A percentile compares a stretch with the other conserved stretches of the same genome.
Conservation (phyloP, 2,888 invertebrate genomes). For the Acanthoscelides obtectus region DNA sequence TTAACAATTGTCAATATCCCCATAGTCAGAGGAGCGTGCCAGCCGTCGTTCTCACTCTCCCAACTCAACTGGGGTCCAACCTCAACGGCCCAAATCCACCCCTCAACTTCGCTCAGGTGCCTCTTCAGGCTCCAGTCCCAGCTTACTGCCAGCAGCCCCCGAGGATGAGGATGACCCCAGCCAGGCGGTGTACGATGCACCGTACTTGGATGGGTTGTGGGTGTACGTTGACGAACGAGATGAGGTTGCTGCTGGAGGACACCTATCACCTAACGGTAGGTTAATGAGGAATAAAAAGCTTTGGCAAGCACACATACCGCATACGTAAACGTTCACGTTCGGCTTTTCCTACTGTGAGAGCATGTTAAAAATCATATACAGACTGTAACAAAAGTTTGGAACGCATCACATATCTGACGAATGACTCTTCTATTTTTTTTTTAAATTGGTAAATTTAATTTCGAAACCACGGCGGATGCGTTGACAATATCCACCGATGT, state of each 20-base stretch:
- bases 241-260: constrained; percentile 46
- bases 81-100: constrained; percentile 45
- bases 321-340: no score
- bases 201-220: constrained; percentile 69
- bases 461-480: no score
- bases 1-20: constrained; percentile 2
- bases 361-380: no score
- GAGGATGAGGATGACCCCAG: constrained; percentile 68
- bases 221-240: constrained; percentile 72
- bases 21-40: constrained; percentile 68
- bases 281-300: no score
- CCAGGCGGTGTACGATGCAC: constrained; percentile 69
- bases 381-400: no score
- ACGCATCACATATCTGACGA: no score
- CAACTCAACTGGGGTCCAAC: background rate
- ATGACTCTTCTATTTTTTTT: no score
- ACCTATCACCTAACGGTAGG: constrained; percentile 14
- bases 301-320: no score
- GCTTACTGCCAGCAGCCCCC: constrained; percentile 49
- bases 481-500: no score
- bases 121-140: constrained; percentile 65
- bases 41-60: constrained; percentile 48
- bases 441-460: no score
- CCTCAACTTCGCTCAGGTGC: constrained; percentile 68
- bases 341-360: no score